phyloP scores from a whole-genome alignment of 2,888 invertebrate genomes.

The Yponomeuta sedellus region DNA sequence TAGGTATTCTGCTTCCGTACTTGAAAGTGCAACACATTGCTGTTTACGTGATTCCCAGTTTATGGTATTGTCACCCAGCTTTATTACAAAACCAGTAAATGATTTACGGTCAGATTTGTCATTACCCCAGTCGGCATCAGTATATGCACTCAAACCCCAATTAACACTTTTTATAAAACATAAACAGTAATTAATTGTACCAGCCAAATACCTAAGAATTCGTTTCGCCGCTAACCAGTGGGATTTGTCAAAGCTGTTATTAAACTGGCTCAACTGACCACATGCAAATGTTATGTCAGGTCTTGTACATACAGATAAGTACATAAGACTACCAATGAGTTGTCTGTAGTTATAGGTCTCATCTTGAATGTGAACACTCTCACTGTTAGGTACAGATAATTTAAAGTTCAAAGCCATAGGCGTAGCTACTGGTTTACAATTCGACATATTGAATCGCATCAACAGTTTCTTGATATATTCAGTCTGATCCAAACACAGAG shows the following conservation, averaged over 20 bases:
- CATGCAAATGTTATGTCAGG: slow-evolving; percentile 23
- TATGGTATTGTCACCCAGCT: too few relatives aligned
- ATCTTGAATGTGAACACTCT: slow-evolving; percentile 11
- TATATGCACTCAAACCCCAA: too few relatives aligned
- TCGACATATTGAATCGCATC: slow-evolving; percentile 9
- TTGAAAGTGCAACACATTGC: slow-evolving; percentile 21
- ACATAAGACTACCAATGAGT: slow-evolving; percentile 18
- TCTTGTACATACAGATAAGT: slow-evolving; percentile 23
- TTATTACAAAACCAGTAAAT: too few relatives aligned
- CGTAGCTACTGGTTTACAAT: slow-evolving; percentile 23
- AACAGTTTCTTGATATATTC: slow-evolving; percentile 15
- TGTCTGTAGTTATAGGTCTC: slow-evolving; percentile 15
- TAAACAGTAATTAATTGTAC: too few relatives aligned
- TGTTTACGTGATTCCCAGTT: slow-evolving; percentile 25
- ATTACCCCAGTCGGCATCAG: too few relatives aligned
- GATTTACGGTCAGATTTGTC: too few relatives aligned
- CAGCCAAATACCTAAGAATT: too few relatives aligned
- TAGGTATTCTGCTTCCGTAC: slow-evolving; percentile 27
- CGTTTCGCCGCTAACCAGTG: too few relatives aligned
- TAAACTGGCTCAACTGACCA: slow-evolving; percentile 24
- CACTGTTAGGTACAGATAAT: slow-evolving; percentile 11
- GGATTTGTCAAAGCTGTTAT: too few relatives aligned
- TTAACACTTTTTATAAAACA: too few relatives aligned
- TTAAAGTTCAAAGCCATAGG: slow-evolving; percentile 20
- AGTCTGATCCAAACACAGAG: too few relatives aligned